phyloP scores from a whole-genome alignment of 1,140 invertebrate species.

The Aethina tumida region DNA sequence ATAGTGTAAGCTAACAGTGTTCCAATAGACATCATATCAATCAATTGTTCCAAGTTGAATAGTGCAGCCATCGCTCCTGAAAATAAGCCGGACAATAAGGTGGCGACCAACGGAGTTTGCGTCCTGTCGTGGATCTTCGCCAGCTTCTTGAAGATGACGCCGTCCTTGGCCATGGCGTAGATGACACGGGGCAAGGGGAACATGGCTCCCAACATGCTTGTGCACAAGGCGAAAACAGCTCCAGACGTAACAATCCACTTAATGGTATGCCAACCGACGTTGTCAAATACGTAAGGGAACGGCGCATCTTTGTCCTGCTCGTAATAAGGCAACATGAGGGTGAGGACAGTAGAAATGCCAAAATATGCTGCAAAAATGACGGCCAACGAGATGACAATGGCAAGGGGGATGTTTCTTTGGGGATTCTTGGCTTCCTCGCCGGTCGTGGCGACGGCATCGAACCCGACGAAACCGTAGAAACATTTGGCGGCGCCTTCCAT shows the following conservation, averaged over 20 bases:
- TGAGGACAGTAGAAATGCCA: constrained; percentile 76
- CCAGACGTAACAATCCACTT: constrained; percentile 71
- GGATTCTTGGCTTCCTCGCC: constrained; percentile 83
- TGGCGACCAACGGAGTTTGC: constrained; percentile 73
- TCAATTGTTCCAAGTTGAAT: constrained; percentile 64
- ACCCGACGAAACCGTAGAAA: constrained; percentile 88
- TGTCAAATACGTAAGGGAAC: constrained; percentile 59
- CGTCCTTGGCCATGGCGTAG: constrained; percentile 81
- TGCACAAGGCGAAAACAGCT: constrained; percentile 62
- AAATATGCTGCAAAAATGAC: constrained; percentile 79
- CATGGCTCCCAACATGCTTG: constrained; percentile 76
- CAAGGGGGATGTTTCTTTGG: constrained; percentile 74
- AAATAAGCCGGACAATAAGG: constrained; percentile 66
- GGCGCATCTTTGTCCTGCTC: constrained; percentile 60
- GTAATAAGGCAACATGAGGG: constrained; percentile 89
- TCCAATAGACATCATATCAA: constrained; percentile 85
- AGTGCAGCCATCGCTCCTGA: constrained; percentile 65
- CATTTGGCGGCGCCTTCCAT: constrained; percentile 82
- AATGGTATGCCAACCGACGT: constrained; percentile 58
- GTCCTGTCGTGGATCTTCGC: constrained; percentile 56
- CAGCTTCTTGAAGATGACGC: constrained; percentile 66
- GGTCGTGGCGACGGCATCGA: constrained; percentile 83
- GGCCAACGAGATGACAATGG: constrained; percentile 71
- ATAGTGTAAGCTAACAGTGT: constrained; percentile 76
- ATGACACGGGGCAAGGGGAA: constrained; percentile 76